phyloP scores from a whole-genome alignment of 2,888 invertebrate species.

The Drosophila eohydei region DNA sequence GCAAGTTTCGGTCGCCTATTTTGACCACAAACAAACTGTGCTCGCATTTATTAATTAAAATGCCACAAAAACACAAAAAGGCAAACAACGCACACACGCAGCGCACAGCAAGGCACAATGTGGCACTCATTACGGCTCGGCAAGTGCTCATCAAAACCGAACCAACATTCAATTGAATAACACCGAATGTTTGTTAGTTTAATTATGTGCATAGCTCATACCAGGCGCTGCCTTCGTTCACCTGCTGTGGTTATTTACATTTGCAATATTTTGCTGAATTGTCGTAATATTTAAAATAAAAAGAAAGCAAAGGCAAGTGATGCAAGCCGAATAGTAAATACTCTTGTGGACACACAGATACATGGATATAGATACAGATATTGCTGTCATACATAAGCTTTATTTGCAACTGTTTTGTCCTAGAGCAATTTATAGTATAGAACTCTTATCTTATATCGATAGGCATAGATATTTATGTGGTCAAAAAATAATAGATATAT shows the following conservation, averaged over 20 bases:
- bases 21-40: conserved; percentile 40
- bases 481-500: too few relatives aligned
- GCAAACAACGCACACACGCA: conserved; percentile 20
- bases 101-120: conserved; percentile 10
- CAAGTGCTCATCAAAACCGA: conserved; percentile 40
- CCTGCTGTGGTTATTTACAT: conserved; percentile 46
- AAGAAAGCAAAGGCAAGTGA: neutral
- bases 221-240: conserved; percentile 4
- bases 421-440: neutral
- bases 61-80: conserved; percentile 63
- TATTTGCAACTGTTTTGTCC: neutral
- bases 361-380: neutral
- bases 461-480: neutral
- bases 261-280: conserved; percentile 37
- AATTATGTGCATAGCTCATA: conserved; percentile 56
- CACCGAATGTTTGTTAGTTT: conserved; percentile 62
- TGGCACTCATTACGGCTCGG: conserved; percentile 45
- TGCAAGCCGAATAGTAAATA: neutral
- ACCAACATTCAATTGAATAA: conserved; percentile 49
- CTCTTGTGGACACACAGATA: neutral
- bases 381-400: neutral
- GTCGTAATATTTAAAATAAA: conserved; percentile 56
- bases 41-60: conserved; percentile 71
- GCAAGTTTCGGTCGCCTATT: conserved; percentile 26
- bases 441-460: neutral